Evolutionary conservation across 2,797 vertebrate species (phyloP), one percentile per base, ranked within the genome.

Genomic region (Ptychadena robeensis): DNA sequence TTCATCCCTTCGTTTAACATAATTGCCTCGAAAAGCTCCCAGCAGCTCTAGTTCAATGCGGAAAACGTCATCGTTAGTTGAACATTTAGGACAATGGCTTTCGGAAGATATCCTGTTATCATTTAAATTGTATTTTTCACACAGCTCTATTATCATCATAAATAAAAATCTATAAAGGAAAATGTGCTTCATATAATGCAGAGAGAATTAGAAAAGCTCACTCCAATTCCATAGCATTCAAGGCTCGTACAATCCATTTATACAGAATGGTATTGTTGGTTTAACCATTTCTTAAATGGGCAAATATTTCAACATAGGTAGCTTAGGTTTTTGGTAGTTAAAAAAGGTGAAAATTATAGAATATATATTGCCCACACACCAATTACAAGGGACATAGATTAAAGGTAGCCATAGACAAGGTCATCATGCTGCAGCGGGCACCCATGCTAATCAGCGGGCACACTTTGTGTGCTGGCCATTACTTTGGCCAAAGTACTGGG

Each of bases 1-100:
- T 77, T 82, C 57, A 77, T 77, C 70, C 37, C 61, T 73, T 66
- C 71, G 5, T 82, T 82, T 75, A 75, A 82, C 64, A 75, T 75
- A 74, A 82, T 82, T 82, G 80, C 64, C 48, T 59, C 22, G 25
- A 69, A 53, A 75, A 82, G 32, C 70, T 74, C 61, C 63, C 53
- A 81, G 64, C 63, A 69, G 72, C 80, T 81, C 72, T 72, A 64
- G 34, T 27, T 9, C 69, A 48, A 27, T 69, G 48, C 64, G 22
- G 66, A 81, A 74, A 73, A 71, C 28, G 38, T 63, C 32, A 67
- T 30, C 68, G 80, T 82, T 68, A 67, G 63, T 40, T 40, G 31
- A 69, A 68, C 48, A 77, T 70, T 77, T 77, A 77, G 53, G 64
- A 34, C 57, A 82, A 70, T 70, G 81, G 44, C 48, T 76, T 82